Base-by-base conservation (phyloP, 2,113 vertebrate species). In the Shinisaurus crocodilurus region DNA sequence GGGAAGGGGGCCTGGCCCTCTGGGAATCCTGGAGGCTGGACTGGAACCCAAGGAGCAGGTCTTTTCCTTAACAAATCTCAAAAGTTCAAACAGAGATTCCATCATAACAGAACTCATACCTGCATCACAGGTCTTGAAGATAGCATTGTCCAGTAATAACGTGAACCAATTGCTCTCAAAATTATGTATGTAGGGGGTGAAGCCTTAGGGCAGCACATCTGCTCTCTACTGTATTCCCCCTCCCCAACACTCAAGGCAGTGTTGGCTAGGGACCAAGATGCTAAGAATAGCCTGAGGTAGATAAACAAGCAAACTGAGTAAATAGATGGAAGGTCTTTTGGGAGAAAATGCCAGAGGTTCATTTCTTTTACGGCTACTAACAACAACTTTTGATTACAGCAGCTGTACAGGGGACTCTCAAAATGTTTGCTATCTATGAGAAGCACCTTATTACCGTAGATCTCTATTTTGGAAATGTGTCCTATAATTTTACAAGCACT, bases 321-420 rank as follows among this genome's bases (percentile, higher is more conserved):
- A 74, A 72, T 60, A 86, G 43, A 23, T 32, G 63, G 48, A 69
- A 85, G 10, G 12, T 37, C 40, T 87, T 37, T 87, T 2, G 34
- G 27, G 57, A 50, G n/a, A 67, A 48, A 54, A 54, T n/a, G 40
- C 3, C 29, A 25, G 32, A 81, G 57, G 34, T 77, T 67, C 34
- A 67, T 85, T 77, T 69, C 82, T 90, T 63, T 85, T n/a, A 81
- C 45, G 45, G 85, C 25, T 69, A 65, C 18, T 15, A 89, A 50
- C 65, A 82, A 32, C 63, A 70, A 54, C 63, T 57, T 54, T 57
- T 65, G 20, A 63, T 74, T 82, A 74, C 29, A 74, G 34, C 13
- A 50, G 43, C 8, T 86, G 37, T 69, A 72, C 85, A 82, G 80
- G 84, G 57, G 27, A 37, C 29, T 60, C 23, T n/a, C 12, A 65